These are phyloP conservation scores for Catamblyrhynchus diadema DNA, from an alignment of 2,797 vertebrate genomes.

Conservation along the genomic window DNA sequence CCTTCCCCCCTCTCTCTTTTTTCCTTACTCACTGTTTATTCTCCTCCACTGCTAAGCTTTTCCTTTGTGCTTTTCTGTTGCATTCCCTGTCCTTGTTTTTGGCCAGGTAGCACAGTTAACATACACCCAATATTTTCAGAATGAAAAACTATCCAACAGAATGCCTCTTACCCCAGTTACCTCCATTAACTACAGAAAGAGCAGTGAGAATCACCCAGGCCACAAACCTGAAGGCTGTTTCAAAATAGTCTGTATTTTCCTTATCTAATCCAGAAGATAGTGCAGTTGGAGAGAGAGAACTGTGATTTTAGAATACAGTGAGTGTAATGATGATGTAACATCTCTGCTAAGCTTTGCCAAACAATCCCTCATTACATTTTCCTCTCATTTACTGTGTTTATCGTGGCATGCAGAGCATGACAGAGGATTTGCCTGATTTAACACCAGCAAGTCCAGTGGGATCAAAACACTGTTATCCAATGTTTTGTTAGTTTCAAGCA, in stretches of 20 bases:
- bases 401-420: not conserved
- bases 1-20: not conserved
- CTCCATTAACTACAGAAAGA: not conserved
- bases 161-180: not conserved
- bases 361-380: constrained; percentile 15
- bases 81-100: not conserved
- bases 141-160: not conserved
- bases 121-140: not conserved
- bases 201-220: not conserved
- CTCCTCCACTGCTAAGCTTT: not conserved
- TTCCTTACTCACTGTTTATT: not conserved
- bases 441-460: not conserved
- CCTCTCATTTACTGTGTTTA: constrained; percentile 12
- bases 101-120: not conserved
- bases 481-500: not conserved
- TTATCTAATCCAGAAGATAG: not conserved
- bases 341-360: not conserved
- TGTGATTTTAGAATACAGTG: not conserved
- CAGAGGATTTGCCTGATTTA: constrained; percentile 14
- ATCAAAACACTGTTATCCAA: not conserved
- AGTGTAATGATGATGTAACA: not conserved
- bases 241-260: not conserved
- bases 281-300: not conserved
- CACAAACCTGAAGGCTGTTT: not conserved
- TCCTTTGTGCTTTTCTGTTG: not conserved